Percentiles rank a stretch among this genome's conserved stretches.
Conservation (phyloP, 2,113 vertebrate species). For the Pseudonaja textilis region DNA sequence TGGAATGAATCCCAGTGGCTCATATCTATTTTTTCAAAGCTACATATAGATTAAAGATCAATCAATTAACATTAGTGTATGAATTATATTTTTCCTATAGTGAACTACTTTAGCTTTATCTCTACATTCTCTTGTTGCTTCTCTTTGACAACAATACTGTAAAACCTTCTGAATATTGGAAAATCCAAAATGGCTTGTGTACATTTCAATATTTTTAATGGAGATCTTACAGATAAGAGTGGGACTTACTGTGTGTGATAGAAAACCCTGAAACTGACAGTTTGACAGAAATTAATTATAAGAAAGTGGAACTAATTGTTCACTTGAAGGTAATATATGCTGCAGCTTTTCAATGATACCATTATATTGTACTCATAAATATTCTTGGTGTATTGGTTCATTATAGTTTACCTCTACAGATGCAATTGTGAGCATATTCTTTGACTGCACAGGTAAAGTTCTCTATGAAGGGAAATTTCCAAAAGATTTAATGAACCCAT, state of each 20-base stretch:
- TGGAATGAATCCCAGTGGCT: not conserved
- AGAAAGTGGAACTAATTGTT: constrained; percentile 20
- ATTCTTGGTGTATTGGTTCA: not conserved
- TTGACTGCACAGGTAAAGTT: not conserved
- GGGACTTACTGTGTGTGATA: not conserved
- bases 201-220: not conserved
- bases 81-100: not conserved
- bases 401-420: not conserved
- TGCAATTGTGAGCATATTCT: not conserved
- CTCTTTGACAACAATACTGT: not conserved
- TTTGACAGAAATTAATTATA: constrained; percentile 13
- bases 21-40: not conserved
- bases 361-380: not conserved
- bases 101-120: not conserved
- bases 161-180: not conserved
- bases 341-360: not conserved
- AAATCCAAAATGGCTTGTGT: not conserved
- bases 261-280: not conserved
- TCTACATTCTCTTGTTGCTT: not conserved
- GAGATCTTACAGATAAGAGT: not conserved
- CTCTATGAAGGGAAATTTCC: not conserved
- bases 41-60: not conserved
- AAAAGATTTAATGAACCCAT: too few relatives aligned
- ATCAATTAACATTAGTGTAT: not conserved
- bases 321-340: constrained; percentile 13